These are phyloP conservation scores for Atta texana DNA, from an alignment of 1,140 invertebrate species.

Conservation along the genomic window DNA sequence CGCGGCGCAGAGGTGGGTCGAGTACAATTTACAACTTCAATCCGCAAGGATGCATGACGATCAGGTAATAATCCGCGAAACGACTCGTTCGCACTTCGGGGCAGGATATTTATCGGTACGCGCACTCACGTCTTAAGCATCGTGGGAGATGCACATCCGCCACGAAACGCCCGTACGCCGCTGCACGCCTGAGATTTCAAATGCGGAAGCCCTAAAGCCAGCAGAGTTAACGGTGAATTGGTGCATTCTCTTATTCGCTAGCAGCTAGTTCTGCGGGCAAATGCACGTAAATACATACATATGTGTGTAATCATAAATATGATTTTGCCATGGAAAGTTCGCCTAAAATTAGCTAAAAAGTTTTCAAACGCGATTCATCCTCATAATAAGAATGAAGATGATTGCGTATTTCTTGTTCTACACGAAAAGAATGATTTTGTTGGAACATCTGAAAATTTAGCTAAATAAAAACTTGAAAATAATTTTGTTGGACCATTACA, in stretches of 20 bases:
- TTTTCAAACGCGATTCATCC: background rate
- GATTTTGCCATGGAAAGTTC: background rate
- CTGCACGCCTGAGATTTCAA: constrained; percentile 76
- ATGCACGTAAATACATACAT: constrained; percentile 54
- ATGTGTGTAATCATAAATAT: background rate
- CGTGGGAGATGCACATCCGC: constrained; percentile 76
- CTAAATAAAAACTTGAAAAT: too few relatives aligned
- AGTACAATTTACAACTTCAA: constrained; percentile 34
- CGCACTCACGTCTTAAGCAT: constrained; percentile 74
- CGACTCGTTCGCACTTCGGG: constrained; percentile 47
- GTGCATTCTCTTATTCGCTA: constrained; percentile 76
- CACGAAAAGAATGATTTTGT: too few relatives aligned
- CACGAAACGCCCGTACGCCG: constrained; percentile 55
- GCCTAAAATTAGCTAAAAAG: background rate
- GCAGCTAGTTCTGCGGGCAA: constrained; percentile 60
- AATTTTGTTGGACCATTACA: too few relatives aligned
- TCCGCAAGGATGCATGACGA: constrained; percentile 59
- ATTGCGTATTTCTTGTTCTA: too few relatives aligned
- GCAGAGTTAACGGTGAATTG: constrained; percentile 83
- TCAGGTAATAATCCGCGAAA: constrained; percentile 41
- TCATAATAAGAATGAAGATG: too few relatives aligned
- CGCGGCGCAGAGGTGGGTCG: constrained; percentile 9
- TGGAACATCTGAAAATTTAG: too few relatives aligned
- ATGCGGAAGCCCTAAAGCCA: constrained; percentile 83
- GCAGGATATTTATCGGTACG: constrained; percentile 48